These are phyloP conservation scores for Melieria omissa DNA, from an alignment of 2,888 invertebrate genomes.

Conservation along the genomic window DNA sequence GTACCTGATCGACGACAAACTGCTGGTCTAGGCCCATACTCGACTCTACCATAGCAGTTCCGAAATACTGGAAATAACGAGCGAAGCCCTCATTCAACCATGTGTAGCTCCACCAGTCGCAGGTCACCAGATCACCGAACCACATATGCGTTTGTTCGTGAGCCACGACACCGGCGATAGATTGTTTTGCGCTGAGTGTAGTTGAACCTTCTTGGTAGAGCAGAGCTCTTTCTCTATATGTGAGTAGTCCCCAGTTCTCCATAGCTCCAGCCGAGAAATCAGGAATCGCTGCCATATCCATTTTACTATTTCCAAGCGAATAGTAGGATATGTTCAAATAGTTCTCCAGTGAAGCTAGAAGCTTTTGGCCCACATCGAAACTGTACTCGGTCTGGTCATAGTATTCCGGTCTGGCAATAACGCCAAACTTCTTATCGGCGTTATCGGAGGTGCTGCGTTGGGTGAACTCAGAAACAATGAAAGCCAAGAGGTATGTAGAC, in stretches of 20 bases:
- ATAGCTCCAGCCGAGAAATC: slow-evolving; percentile 88
- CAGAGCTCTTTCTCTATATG: slow-evolving; percentile 79
- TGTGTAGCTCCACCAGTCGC: slow-evolving; percentile 70
- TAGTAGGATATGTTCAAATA: slow-evolving; percentile 73
- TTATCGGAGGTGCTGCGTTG: slow-evolving; percentile 44
- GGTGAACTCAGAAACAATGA: slow-evolving; percentile 74
- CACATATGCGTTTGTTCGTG: slow-evolving; percentile 73
- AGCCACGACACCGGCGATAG: slow-evolving; percentile 71
- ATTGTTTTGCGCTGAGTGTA: slow-evolving; percentile 71
- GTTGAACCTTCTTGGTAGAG: slow-evolving; percentile 74
- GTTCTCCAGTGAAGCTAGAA: slow-evolving; percentile 69
- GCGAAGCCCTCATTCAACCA: slow-evolving; percentile 78
- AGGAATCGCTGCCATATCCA: slow-evolving; percentile 87
- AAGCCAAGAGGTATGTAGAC: slow-evolving; percentile 85
- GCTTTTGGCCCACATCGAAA: slow-evolving; percentile 70
- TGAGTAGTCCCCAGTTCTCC: slow-evolving; percentile 93
- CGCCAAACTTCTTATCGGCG: slow-evolving; percentile 59
- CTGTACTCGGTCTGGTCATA: slow-evolving; percentile 76
- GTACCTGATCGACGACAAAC: slow-evolving; percentile 78
- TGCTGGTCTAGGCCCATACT: slow-evolving; percentile 75
- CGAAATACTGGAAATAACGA: slow-evolving; percentile 78
- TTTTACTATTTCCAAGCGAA: slow-evolving; percentile 72
- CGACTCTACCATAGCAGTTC: slow-evolving; percentile 67
- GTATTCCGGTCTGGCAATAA: slow-evolving; percentile 78
- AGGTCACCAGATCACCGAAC: slow-evolving; percentile 74